Percentiles rank a stretch among this genome's conserved stretches.
phyloP scores from a whole-genome alignment of 2,113 vertebrate genomes.

The Nycticryphes semicollaris region DNA sequence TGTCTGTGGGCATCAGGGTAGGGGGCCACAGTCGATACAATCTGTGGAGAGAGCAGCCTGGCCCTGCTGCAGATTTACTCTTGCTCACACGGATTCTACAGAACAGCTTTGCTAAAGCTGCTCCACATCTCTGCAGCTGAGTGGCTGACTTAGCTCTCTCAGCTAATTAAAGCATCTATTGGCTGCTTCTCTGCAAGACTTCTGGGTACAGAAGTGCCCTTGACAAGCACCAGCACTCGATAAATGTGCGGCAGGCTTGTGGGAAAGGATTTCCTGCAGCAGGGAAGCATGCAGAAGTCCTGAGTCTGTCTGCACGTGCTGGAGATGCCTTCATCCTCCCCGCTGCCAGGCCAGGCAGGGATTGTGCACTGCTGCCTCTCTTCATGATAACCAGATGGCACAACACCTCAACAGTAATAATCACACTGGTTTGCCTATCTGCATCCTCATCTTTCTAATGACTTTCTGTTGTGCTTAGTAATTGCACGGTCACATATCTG shows the following conservation, averaged over 20 bases:
- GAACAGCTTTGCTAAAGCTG: neutral
- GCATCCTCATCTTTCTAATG: neutral
- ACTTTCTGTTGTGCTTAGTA: neutral
- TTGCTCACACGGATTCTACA: neutral
- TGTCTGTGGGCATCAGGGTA: neutral
- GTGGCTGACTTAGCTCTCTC: neutral
- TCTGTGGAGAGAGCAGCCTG: neutral
- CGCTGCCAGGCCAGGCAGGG: rapidly evolving
- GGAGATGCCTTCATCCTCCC: neutral
- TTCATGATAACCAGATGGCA: neutral
- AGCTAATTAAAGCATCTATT: conserved; percentile 6
- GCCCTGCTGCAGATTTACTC: neutral
- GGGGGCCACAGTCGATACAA: neutral
- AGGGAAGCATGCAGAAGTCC: neutral
- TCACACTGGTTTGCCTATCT: neutral
- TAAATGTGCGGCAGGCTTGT: neutral
- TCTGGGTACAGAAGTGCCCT: neutral
- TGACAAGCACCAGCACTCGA: neutral
- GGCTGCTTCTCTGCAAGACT: neutral
- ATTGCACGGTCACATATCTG: neutral
- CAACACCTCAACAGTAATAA: neutral
- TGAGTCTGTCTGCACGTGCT: neutral
- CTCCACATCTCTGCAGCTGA: neutral
- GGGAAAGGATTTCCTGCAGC: neutral
- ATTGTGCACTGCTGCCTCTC: neutral